These are phyloP conservation scores for Hephaestus fuliginosus DNA, from an alignment of 2,797 vertebrate species.

Conservation along the genomic window DNA sequence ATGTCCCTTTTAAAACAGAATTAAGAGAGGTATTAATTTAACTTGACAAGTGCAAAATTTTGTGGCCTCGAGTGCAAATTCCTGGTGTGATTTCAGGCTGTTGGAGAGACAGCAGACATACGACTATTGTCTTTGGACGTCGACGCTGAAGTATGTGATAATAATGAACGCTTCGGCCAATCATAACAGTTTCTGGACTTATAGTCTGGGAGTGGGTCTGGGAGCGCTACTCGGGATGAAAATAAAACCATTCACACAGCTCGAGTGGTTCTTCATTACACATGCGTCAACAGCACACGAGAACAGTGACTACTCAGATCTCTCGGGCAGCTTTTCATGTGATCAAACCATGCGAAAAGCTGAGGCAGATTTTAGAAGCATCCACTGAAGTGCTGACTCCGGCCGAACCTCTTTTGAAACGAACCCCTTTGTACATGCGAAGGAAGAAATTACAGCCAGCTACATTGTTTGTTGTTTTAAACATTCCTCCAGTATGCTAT, in stretches of 20 bases:
- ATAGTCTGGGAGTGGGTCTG: conserved; percentile 54
- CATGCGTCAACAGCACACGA: conserved; percentile 57
- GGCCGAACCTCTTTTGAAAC: conserved; percentile 58
- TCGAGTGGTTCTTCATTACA: conserved; percentile 51
- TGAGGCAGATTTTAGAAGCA: conserved; percentile 48
- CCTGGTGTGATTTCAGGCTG: conserved; percentile 66
- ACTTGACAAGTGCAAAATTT: conserved; percentile 65
- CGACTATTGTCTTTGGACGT: conserved; percentile 69
- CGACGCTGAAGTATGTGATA: conserved; percentile 64
- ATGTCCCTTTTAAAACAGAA: conserved; percentile 57
- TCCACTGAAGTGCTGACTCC: conserved; percentile 61
- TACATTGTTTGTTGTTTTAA: conserved; percentile 81
- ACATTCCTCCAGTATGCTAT: conserved; percentile 80
- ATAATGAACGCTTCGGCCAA: conserved; percentile 62
- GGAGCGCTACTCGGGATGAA: conserved; percentile 62
- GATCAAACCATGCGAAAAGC: conserved; percentile 61
- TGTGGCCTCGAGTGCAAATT: conserved; percentile 59
- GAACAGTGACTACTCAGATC: conserved; percentile 62
- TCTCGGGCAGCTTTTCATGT: conserved; percentile 68
- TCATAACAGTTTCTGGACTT: conserved; percentile 67
- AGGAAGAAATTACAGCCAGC: conserved; percentile 72
- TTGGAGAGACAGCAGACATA: conserved; percentile 62
- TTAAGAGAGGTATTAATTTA: conserved; percentile 56
- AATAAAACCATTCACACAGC: conserved; percentile 69
- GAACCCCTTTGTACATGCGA: conserved; percentile 70